A percentile compares a stretch with the other conserved stretches of the same genome.
Evolutionary conservation across 92 coral and sea anemone genomes (phyloP).

Genomic region (Montipora capitata): DNA sequence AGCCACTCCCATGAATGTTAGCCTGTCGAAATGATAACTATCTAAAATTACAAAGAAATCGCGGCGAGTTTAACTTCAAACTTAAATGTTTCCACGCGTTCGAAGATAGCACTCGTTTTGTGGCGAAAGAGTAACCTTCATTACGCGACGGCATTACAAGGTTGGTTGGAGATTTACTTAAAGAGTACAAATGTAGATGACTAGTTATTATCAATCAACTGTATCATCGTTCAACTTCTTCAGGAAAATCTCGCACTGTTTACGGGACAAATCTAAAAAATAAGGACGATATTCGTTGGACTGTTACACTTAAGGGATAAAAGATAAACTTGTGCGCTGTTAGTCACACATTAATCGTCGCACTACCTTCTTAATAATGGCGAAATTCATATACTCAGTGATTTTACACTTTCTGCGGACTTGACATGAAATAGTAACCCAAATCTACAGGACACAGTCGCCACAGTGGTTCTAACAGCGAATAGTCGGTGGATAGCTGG

Average conservation of each 20-base stretch:
- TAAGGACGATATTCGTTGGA: neutral
- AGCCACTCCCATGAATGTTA: conserved; percentile 59
- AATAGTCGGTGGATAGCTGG: no score
- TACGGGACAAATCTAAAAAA: no score
- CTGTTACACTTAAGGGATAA: neutral
- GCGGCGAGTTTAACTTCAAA: neutral
- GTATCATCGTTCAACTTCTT: neutral
- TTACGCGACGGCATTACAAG: neutral
- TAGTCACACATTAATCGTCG: neutral
- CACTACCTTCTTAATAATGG: neutral
- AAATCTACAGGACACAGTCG: neutral
- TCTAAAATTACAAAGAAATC: conserved; percentile 29
- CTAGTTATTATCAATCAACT: neutral
- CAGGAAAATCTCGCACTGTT: neutral
- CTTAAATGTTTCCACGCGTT: neutral
- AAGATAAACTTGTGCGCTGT: no score
- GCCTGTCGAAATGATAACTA: conserved; percentile 33
- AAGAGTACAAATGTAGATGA: neutral
- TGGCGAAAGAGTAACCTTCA: neutral
- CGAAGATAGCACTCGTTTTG: neutral
- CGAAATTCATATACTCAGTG: neutral
- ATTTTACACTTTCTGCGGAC: neutral
- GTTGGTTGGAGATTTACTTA: conserved; percentile 6
- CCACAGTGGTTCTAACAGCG: neutral
- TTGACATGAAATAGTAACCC: neutral